Evolutionary conservation across 2,888 invertebrate species (phyloP).

Genomic region (Tribolium freemani): DNA sequence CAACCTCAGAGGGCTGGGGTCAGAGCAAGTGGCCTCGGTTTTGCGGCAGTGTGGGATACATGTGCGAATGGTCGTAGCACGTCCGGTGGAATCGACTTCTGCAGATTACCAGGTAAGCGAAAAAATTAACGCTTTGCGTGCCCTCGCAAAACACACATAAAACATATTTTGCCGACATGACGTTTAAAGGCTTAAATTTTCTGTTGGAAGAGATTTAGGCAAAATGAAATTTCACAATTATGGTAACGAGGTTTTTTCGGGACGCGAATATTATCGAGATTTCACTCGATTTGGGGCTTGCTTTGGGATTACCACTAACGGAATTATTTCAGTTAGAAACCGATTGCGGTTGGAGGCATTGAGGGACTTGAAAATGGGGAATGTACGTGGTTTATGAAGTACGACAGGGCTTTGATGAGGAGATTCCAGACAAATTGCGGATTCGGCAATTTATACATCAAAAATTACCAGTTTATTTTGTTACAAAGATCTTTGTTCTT

Average conservation of each 20-base stretch:
- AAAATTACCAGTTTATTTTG: too few species aligned
- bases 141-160: background rate
- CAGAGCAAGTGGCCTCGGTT: constrained; percentile 94
- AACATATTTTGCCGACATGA: background rate
- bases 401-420: too few species aligned
- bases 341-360: background rate
- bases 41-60: constrained; percentile 90
- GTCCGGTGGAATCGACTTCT: constrained; percentile 81
- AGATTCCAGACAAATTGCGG: too few species aligned
- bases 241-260: constrained; percentile 9
- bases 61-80: constrained; percentile 88
- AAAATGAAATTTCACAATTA: constrained; percentile 14
- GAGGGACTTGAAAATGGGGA: too few species aligned
- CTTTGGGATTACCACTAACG: constrained; percentile 8
- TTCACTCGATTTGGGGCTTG: constrained; percentile 7
- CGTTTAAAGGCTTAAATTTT: constrained; percentile 3
- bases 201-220: constrained; percentile 4
- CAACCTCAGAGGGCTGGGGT: constrained; percentile 95
- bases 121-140: background rate
- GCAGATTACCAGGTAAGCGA: constrained; percentile 71
- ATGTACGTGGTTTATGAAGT: too few species aligned
- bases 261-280: background rate
- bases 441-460: too few species aligned
- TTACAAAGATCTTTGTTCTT: too few species aligned
- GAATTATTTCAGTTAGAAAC: constrained; percentile 7